A percentile compares a stretch with the other conserved stretches of the same genome.
These are phyloP conservation scores for Drosophila diplacantha DNA, from an alignment of 2,888 invertebrate species.

Conservation along the genomic window DNA sequence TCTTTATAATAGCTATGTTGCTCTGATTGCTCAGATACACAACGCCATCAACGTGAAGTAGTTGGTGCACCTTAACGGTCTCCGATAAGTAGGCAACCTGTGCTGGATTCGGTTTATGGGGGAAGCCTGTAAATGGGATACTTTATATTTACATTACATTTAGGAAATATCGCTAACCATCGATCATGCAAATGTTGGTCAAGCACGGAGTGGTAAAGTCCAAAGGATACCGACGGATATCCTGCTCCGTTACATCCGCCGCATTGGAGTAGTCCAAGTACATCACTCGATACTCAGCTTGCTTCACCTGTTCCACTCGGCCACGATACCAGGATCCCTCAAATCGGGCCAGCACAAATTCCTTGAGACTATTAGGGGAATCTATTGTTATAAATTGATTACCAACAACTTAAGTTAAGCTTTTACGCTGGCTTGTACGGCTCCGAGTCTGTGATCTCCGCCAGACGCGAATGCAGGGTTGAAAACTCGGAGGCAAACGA, in stretches of 20 bases:
- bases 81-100: slow-evolving; percentile 43
- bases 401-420: slow-evolving; percentile 31
- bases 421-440: slow-evolving; percentile 49
- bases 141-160: neutral
- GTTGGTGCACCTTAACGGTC: slow-evolving; percentile 19
- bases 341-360: slow-evolving; percentile 47
- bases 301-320: slow-evolving; percentile 38
- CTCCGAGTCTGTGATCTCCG: slow-evolving; percentile 25
- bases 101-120: slow-evolving; percentile 30
- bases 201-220: slow-evolving; percentile 38
- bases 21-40: slow-evolving; percentile 25
- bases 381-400: neutral
- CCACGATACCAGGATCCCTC: slow-evolving; percentile 49
- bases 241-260: slow-evolving; percentile 14
- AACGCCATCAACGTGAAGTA: slow-evolving; percentile 46
- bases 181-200: slow-evolving; percentile 51
- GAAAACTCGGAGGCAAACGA: slow-evolving; percentile 18
- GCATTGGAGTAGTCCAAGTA: slow-evolving; percentile 43
- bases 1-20: slow-evolving; percentile 42
- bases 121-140: slow-evolving; percentile 38
- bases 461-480: slow-evolving; percentile 22
- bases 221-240: slow-evolving; percentile 55
- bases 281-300: slow-evolving; percentile 29
- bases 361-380: slow-evolving; percentile 27
- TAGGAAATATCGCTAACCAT: slow-evolving; percentile 37